phyloP scores from a whole-genome alignment of 2,797 vertebrate genomes.

The Allobates femoralis region DNA sequence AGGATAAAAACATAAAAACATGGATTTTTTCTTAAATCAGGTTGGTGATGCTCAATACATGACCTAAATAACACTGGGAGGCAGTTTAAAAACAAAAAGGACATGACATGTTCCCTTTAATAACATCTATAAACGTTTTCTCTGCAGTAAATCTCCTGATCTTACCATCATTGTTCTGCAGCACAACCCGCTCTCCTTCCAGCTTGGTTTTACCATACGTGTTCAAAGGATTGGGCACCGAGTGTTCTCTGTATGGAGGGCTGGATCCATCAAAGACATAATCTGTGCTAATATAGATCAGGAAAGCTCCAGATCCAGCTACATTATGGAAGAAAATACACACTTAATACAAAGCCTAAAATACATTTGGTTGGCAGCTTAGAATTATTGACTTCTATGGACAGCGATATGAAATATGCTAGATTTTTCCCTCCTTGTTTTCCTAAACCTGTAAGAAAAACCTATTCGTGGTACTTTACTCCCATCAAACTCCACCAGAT shows the following conservation, averaged over 20 bases:
- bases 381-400: background rate
- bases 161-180: conserved; percentile 88
- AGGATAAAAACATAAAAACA: too few relatives aligned
- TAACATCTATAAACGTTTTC: too few relatives aligned
- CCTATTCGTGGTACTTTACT: too few relatives aligned
- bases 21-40: too few relatives aligned
- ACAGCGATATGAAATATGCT: too few relatives aligned
- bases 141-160: background rate
- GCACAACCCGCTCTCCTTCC: conserved; percentile 88
- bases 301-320: conserved; percentile 82
- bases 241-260: conserved; percentile 92
- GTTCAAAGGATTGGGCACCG: conserved; percentile 88
- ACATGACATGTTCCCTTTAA: too few relatives aligned
- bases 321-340: background rate
- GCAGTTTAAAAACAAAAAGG: too few relatives aligned
- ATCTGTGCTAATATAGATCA: conserved; percentile 95
- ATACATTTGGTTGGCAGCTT: background rate
- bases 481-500: too few relatives aligned
- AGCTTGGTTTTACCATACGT: conserved; percentile 93
- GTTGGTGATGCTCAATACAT: too few relatives aligned
- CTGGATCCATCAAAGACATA: conserved; percentile 94
- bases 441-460: too few relatives aligned
- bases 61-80: too few relatives aligned
- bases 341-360: background rate
- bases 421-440: too few relatives aligned